These are phyloP conservation scores for Chrysopa pallens DNA, from an alignment of 1,140 invertebrate genomes.

Conservation along the genomic window DNA sequence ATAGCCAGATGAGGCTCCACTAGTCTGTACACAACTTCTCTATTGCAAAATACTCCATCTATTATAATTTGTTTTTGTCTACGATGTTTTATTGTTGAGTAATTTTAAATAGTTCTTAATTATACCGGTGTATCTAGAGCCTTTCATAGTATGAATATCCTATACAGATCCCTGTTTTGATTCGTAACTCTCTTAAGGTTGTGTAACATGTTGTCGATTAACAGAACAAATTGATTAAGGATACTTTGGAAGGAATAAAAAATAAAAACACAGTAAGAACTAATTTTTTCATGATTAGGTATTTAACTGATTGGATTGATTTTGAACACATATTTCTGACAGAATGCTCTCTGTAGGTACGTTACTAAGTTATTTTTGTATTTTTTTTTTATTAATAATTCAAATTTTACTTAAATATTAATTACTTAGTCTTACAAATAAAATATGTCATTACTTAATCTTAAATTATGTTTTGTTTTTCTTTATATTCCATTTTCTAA, in stretches of 20 bases:
- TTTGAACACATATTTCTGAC: neutral
- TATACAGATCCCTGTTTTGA: no score
- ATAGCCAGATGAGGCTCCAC: no score
- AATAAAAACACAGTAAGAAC: neutral
- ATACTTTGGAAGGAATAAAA: neutral
- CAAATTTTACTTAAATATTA: neutral
- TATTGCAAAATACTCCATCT: no score
- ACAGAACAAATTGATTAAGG: no score
- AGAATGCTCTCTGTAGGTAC: neutral
- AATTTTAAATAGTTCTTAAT: no score
- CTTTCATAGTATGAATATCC: no score
- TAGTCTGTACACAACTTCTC: no score
- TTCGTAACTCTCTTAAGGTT: no score
- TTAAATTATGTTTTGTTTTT: neutral
- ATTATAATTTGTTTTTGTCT: no score
- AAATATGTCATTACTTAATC: neutral
- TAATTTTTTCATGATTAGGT: neutral
- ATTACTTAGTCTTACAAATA: neutral
- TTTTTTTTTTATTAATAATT: neutral
- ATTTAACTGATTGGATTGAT: neutral
- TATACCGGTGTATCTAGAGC: no score
- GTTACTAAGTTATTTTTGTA: neutral
- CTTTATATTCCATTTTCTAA: neutral
- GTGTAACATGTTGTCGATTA: no score
- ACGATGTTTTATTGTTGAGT: no score